A percentile compares a stretch with the other conserved stretches of the same genome.
Evolutionary conservation across 2,888 invertebrate genomes (phyloP).

Genomic region (Pristionchus arcanus): DNA sequence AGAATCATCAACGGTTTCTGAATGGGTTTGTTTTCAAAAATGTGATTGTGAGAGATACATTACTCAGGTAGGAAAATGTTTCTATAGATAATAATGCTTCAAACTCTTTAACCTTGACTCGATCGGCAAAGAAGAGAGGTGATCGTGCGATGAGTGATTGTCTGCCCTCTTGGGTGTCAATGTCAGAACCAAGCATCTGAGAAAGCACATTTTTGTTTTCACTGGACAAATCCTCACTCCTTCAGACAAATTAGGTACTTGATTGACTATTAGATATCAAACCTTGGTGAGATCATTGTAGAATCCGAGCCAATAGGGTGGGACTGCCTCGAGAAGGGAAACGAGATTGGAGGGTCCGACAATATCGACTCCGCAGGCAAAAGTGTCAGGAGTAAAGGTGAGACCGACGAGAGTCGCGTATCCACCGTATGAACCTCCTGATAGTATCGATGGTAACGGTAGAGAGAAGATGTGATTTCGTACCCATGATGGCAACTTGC

Average conservation of each 20-base stretch:
- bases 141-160: slow-evolving; percentile 75
- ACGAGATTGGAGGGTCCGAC: slow-evolving; percentile 78
- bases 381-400: slow-evolving; percentile 78
- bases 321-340: slow-evolving; percentile 76
- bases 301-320: slow-evolving; percentile 78
- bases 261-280: no score
- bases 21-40: background rate
- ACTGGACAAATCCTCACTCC: background rate
- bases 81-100: background rate
- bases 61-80: background rate
- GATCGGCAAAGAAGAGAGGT: slow-evolving; percentile 76
- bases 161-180: slow-evolving; percentile 69
- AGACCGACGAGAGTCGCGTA: slow-evolving; percentile 78
- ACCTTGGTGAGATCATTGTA: slow-evolving; percentile 76
- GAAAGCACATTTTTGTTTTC: background rate
- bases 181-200: slow-evolving; percentile 70
- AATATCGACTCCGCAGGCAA: slow-evolving; percentile 78
- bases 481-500: slow-evolving; percentile 74
- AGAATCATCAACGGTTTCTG: slow-evolving; percentile 76
- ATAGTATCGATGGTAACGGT: background rate
- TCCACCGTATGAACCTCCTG: slow-evolving; percentile 75
- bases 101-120: slow-evolving; percentile 62
- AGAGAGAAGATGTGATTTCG: background rate
- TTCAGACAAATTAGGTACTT: background rate
- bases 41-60: background rate